phyloP scores from a whole-genome alignment of 2,888 invertebrate species.

The Mamestra brassicae region DNA sequence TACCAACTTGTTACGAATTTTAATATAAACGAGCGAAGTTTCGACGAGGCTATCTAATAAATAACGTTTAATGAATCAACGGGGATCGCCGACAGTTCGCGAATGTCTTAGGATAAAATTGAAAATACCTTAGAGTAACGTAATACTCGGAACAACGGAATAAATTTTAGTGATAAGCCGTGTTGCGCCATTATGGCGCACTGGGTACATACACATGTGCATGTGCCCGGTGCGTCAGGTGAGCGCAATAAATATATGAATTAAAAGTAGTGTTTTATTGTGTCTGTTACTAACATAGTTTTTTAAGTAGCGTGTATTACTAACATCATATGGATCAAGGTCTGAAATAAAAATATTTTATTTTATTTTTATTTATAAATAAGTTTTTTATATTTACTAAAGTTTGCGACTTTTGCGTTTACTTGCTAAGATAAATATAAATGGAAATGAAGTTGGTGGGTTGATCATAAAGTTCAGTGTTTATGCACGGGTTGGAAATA shows the following conservation, averaged over 20 bases:
- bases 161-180: no score
- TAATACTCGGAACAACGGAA: conserved; percentile 30
- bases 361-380: no score
- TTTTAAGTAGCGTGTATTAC: no score
- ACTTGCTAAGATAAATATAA: conserved; percentile 14
- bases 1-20: conserved; percentile 74
- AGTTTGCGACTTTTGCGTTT: conserved; percentile 18
- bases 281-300: no score
- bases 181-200: no score
- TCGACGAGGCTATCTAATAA: conserved; percentile 75
- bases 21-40: conserved; percentile 80
- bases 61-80: conserved; percentile 80
- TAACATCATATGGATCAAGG: no score
- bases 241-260: no score
- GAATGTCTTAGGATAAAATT: conserved; percentile 70
- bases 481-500: conserved; percentile 14
- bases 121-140: conserved; percentile 67
- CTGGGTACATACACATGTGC: no score
- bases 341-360: no score
- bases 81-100: conserved; percentile 70
- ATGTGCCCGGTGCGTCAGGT: no score
- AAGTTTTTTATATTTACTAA: conserved; percentile 41
- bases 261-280: no score
- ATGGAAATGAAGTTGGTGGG: conserved; percentile 30
- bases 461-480: conserved; percentile 7